Evolutionary conservation across 2,113 vertebrate genomes (phyloP).

Genomic region (Gorilla gorilla): DNA sequence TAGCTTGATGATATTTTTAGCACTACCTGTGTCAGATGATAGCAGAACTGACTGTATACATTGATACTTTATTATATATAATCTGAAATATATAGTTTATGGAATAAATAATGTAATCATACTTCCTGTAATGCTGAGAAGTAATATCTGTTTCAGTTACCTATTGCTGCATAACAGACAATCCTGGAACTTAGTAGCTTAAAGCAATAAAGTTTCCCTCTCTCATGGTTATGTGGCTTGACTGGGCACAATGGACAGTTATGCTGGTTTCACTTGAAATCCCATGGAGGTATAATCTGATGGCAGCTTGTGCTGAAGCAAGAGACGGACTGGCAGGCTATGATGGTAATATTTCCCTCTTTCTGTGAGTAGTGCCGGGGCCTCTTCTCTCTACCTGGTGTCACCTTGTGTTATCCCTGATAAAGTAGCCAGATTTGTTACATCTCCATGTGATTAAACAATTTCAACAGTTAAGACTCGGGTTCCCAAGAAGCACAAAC

Average conservation of each 20-base stretch:
- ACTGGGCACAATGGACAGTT: not conserved
- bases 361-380: not conserved
- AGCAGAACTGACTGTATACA: not conserved
- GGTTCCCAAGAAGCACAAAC: not conserved
- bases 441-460: too few species aligned
- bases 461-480: too few species aligned
- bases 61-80: not conserved
- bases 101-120: not conserved
- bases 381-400: not conserved
- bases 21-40: not conserved
- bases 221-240: not conserved
- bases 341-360: not conserved
- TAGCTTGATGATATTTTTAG: not conserved
- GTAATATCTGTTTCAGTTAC: not conserved
- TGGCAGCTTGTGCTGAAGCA: too few species aligned
- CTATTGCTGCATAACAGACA: not conserved
- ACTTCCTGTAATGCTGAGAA: not conserved
- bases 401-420: not conserved
- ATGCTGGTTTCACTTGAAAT: not conserved
- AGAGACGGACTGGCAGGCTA: fast-evolving
- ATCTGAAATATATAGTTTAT: not conserved
- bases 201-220: not conserved
- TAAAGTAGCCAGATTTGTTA: not conserved
- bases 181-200: not conserved
- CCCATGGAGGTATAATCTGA: not conserved